Base-by-base conservation (phyloP, 2,113 vertebrate genomes). In the Numenius arquata region DNA sequence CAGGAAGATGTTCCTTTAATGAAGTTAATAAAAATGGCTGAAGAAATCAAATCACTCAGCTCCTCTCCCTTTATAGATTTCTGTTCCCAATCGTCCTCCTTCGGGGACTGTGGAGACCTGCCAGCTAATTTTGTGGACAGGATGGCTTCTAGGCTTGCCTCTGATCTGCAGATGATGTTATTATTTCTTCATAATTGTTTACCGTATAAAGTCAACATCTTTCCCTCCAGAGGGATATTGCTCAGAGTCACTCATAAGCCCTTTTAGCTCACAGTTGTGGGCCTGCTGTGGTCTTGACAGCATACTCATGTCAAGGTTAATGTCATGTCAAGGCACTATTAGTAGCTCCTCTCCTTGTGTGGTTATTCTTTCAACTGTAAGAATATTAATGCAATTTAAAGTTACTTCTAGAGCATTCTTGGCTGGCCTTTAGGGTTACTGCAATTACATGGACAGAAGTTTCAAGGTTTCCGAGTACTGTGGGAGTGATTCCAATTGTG, bases 101-200 rank as follows among this genome's bases (percentile, higher is more conserved):
- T 36, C 0, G 0, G 94, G 84, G 87, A 59, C 61, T 75, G 18
- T 85, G 70, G 73, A 94, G 68, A 87, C 48, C 62, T 95, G 77
- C 66, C 84, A 95, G 87, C 74, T 94, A 91, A 94, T 95, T 88
- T 75, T 85, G 85, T 38, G 74, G 85, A 91, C 81, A 94, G 53
- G 71, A 95, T 80, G 66, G 75, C 85, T 93, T 96, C 82, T 82
- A 94, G 71, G 92, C 90, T 91, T 88, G 78, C 41, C 38, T 93
- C 88, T 96, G 91, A 96, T 94, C 82, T 93, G 75, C 52, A 5
- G 26, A 95, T 78, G 38, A 95, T 94, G 58, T 65, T 93, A 80
- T 96, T 96, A 93, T 96, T 97, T 96, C 96, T 94, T 96, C 85
- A 62, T 96, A 95, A 94, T 91, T 96, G 71, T 93, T 94, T 96